Conservation (phyloP, 2,113 vertebrate genomes). For the Leptodactylus fuscus region DNA sequence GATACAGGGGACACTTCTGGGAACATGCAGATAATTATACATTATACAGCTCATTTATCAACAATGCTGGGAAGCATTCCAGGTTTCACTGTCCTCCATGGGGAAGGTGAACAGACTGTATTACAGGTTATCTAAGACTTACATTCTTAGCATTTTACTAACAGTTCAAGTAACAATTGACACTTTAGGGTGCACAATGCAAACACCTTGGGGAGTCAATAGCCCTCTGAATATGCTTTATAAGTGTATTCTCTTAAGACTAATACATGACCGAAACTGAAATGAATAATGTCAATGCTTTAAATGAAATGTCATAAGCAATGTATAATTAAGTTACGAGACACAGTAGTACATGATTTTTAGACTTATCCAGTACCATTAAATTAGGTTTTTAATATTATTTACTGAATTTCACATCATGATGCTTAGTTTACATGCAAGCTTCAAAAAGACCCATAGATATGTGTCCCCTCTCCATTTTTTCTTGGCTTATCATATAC, state of each 20-base stretch:
- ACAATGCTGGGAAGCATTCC: constrained; percentile 36
- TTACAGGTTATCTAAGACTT: constrained; percentile 28
- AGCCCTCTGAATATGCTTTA: neutral
- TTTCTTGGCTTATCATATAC: no score
- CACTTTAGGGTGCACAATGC: neutral
- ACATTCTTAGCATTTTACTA: neutral
- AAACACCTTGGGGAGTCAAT: neutral
- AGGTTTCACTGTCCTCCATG: constrained; percentile 9
- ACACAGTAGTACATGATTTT: no score
- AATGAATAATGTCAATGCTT: neutral
- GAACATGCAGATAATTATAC: constrained; percentile 42
- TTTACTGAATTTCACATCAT: no score
- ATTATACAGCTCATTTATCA: constrained; percentile 50
- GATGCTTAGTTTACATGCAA: no score
- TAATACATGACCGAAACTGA: no score
- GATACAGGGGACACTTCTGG: constrained; percentile 24
- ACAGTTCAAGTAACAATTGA: neutral
- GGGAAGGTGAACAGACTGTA: constrained; percentile 21
- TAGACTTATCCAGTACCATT: no score
- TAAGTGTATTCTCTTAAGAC: no score
- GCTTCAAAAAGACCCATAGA: no score
- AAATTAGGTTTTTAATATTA: no score
- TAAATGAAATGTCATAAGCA: no score
- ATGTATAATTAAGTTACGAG: no score
- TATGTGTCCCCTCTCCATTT: no score